Conservation (phyloP, 2,888 invertebrate species). For the Temnothorax rugatulus region DNA sequence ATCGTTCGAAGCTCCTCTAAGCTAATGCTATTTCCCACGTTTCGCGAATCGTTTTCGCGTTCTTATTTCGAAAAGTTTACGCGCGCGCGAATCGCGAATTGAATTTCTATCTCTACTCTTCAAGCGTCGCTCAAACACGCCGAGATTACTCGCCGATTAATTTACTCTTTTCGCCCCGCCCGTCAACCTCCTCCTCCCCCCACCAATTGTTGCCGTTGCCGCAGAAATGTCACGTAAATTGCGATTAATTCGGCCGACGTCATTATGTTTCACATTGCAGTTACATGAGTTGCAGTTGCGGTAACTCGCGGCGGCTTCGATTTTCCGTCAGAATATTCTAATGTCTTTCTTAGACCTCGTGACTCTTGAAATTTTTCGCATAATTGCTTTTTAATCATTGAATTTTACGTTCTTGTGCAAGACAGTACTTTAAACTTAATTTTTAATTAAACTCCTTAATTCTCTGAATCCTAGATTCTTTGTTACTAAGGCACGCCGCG, state of each 20-base stretch:
- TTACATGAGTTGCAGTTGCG: constrained; percentile 18
- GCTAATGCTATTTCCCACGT: neutral
- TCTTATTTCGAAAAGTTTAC: constrained; percentile 36
- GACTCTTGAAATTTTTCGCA: constrained; percentile 3
- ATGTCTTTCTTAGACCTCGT: neutral
- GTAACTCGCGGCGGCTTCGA: neutral
- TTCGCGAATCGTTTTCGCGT: constrained; percentile 4
- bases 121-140: constrained; percentile 32
- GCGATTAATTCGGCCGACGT: constrained; percentile 68
- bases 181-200: neutral
- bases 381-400: neutral
- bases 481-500: neutral
- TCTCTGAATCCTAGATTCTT: constrained; percentile 10
- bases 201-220: constrained; percentile 50
- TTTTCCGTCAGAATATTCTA: constrained; percentile 25
- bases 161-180: constrained; percentile 56
- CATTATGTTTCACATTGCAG: constrained; percentile 60
- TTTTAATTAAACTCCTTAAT: constrained; percentile 40
- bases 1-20: neutral
- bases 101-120: constrained; percentile 51
- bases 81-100: constrained; percentile 39
- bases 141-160: constrained; percentile 68
- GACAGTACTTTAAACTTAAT: neutral
- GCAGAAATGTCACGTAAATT: constrained; percentile 61
- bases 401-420: constrained; percentile 1